Conservation (phyloP, 2,113 vertebrate species). For the Chlamydotis undulata region DNA sequence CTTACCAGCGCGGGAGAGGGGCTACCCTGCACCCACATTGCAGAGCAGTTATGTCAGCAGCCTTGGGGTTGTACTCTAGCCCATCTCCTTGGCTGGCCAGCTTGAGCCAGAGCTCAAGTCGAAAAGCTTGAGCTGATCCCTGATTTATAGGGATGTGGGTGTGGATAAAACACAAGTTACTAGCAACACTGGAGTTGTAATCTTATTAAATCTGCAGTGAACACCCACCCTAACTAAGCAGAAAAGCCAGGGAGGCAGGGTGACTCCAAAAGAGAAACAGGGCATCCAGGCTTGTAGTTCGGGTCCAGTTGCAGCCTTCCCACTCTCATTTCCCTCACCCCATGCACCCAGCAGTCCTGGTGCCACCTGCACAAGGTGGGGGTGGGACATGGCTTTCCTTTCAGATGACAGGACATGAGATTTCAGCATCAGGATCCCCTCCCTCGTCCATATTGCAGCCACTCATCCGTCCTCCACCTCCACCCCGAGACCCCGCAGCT, state of each 20-base stretch:
- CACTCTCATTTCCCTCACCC: neutral
- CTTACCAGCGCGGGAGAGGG: neutral
- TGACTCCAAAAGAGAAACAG: neutral
- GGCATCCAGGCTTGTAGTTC: neutral
- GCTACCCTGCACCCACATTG: neutral
- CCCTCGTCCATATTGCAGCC: neutral
- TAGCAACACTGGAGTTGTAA: constrained; percentile 21
- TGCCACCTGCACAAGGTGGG: neutral
- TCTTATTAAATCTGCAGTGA: constrained; percentile 33
- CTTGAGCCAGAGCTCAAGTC: neutral
- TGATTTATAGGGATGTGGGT: constrained; percentile 24
- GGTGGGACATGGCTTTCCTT: neutral
- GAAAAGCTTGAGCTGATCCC: neutral
- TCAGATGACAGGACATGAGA: neutral
- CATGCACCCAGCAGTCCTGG: neutral
- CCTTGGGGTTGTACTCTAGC: neutral
- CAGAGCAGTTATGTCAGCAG: constrained; percentile 21
- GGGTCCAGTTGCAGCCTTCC: neutral
- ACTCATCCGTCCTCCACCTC: neutral
- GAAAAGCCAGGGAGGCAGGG: neutral
- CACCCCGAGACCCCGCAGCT: neutral
- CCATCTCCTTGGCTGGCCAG: neutral
- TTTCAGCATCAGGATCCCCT: neutral
- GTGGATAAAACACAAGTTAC: constrained; percentile 25
- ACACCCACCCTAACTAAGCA: neutral